These are phyloP conservation scores for Stenchaetothrips biformis DNA, from an alignment of 2,888 invertebrate genomes.

Conservation along the genomic window DNA sequence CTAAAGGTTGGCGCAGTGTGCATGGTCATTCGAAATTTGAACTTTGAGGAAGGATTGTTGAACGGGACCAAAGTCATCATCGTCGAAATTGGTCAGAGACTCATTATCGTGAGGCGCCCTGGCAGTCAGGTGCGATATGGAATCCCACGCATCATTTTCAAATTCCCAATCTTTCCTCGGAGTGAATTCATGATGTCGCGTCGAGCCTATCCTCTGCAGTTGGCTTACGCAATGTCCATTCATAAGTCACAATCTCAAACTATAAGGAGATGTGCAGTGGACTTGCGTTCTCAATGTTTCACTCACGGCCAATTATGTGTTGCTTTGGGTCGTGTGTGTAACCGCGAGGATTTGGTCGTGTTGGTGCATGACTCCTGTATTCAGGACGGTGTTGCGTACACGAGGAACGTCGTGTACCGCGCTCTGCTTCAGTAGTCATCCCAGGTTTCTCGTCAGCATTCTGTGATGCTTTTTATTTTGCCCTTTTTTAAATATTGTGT, in stretches of 20 bases:
- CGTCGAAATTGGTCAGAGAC: not conserved
- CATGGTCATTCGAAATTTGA: slow-evolving; percentile 27
- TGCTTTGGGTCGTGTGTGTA: slow-evolving; percentile 10
- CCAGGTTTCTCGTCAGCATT: too few relatives aligned
- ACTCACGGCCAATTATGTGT: slow-evolving; percentile 29
- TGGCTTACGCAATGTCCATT: slow-evolving; percentile 29
- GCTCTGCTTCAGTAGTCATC: too few relatives aligned
- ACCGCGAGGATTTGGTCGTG: not conserved
- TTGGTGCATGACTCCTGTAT: not conserved
- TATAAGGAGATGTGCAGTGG: not conserved
- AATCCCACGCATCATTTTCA: slow-evolving; percentile 12
- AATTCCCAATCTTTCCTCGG: not conserved
- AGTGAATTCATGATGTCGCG: not conserved
- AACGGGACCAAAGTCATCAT: slow-evolving; percentile 28
- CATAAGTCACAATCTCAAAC: slow-evolving; percentile 29
- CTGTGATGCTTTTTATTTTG: too few relatives aligned
- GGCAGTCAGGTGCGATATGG: not conserved
- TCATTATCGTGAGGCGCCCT: not conserved
- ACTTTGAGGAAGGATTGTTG: slow-evolving; percentile 28
- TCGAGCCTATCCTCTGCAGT: slow-evolving; percentile 7
- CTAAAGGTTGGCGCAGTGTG: slow-evolving; percentile 28
- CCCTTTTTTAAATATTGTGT: too few relatives aligned
- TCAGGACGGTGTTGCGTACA: too few relatives aligned
- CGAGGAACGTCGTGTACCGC: too few relatives aligned
- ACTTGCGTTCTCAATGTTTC: slow-evolving; percentile 26